A percentile compares a stretch with the other conserved stretches of the same genome.
These are phyloP conservation scores for Nestor notabilis DNA, from an alignment of 2,113 vertebrate species.

Conservation along the genomic window DNA sequence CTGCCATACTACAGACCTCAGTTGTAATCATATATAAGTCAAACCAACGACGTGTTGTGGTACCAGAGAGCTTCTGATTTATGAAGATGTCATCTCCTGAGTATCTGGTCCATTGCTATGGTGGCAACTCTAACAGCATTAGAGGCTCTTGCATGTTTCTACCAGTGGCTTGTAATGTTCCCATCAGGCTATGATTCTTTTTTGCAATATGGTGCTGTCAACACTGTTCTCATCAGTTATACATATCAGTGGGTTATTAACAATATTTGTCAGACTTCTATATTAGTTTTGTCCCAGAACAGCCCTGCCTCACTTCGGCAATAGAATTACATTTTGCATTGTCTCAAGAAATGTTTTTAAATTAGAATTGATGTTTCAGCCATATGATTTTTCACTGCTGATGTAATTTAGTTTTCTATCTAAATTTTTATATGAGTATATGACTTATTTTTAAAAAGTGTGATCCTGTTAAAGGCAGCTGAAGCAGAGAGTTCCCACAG, in stretches of 20 bases:
- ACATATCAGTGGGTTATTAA: constrained; percentile 85
- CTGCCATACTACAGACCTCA: not conserved
- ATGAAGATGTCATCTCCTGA: constrained; percentile 36
- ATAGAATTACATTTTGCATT: constrained; percentile 72
- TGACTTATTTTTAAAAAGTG: constrained; percentile 27
- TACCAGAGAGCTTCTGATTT: constrained; percentile 43
- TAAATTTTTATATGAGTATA: constrained; percentile 61
- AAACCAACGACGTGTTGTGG: not conserved
- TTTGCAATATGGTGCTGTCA: constrained; percentile 84
- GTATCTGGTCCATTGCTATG: not conserved
- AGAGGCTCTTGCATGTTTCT: constrained; percentile 66
- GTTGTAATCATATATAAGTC: not conserved
- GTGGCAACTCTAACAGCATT: constrained; percentile 79
- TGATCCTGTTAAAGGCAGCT: constrained; percentile 1
- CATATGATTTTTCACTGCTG: constrained; percentile 68
- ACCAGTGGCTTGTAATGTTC: constrained; percentile 73
- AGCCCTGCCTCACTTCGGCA: constrained; percentile 57
- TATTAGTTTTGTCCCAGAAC: constrained; percentile 83
- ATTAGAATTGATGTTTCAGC: constrained; percentile 75
- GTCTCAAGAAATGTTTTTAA: constrained; percentile 75
- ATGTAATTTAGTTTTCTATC: constrained; percentile 72
- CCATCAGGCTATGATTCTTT: constrained; percentile 78
- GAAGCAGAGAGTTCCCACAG: not conserved
- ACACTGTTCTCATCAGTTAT: constrained; percentile 82
- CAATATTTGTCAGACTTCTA: constrained; percentile 84